Evolutionary conservation across 1,140 invertebrate species (phyloP), one percentile per base, ranked within the genome.

Genomic region (Heliconius hermathena): DNA sequence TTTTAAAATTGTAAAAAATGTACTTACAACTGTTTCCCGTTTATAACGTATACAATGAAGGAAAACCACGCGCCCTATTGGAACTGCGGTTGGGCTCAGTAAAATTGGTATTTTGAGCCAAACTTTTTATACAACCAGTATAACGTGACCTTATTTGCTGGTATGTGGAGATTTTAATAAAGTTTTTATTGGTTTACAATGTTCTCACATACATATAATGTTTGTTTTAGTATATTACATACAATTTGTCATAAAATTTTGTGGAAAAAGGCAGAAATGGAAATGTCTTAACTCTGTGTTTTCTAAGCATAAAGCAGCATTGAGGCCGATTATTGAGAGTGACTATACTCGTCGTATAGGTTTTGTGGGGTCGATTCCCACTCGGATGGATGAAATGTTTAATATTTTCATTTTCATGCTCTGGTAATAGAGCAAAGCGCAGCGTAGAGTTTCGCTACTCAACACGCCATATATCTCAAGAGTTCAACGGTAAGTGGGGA

Each of bases 101-200:
- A 76, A 76, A 76, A 80, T 18, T 71, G 26, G 60, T 36, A 33
- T 76, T 46, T 38, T 49, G 11, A 76, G 49, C 78, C 70, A 73
- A 80, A 76, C 36, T 80, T 60, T 76, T 80, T 52, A 54, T 5
- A 54, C 49, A 33, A 80, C 78, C 78, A 76, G 78, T 60, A 57
- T 76, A 76, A 76, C 41, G 36, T 75, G 78, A 80, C 11, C 74
- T 80, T 70, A 76, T 80, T 80, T 76, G 74, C 26, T 54, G 49
- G 3, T 66, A 60, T 36, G 66, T 71, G 54, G 22, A 74, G 79
- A 26, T 78, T 81, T 78, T 83, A 81, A 83, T 81, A 71, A 71
- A 60, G 8, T 60, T 60, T 22, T 11, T 60, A 60, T 60, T 60
- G 57, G 57, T 60, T 60, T 60, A 60, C n/a, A n/a, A 22, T n/a